Conservation (phyloP, 2,797 vertebrate genomes). For the Poecilia gillii region DNA sequence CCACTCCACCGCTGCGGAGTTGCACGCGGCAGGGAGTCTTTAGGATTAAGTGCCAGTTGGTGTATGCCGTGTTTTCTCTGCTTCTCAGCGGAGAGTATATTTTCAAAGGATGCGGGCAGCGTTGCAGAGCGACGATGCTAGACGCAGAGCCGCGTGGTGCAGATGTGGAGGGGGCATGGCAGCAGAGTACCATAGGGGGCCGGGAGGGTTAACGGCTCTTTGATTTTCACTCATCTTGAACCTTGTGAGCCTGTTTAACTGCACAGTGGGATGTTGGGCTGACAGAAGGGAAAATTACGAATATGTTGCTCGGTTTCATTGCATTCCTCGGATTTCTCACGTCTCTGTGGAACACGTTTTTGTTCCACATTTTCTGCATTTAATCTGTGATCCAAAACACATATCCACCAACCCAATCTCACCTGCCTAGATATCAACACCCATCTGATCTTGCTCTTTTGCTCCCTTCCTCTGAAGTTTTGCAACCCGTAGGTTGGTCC, state of each 20-base stretch:
- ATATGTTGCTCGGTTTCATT: constrained; percentile 68
- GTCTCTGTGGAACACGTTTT: constrained; percentile 36
- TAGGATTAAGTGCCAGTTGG: constrained; percentile 98
- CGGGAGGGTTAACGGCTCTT: constrained; percentile 68
- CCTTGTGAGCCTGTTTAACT: constrained; percentile 76
- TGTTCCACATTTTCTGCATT: constrained; percentile 53
- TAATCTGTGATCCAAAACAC: constrained; percentile 53
- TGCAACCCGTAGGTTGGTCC: constrained; percentile 15
- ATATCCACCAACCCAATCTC: constrained; percentile 22
- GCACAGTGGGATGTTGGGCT: constrained; percentile 65
- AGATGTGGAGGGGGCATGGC: constrained; percentile 57
- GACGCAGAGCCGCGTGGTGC: constrained; percentile 60
- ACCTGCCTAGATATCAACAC: constrained; percentile 13
- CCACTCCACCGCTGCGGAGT: constrained; percentile 85
- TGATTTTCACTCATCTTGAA: constrained; percentile 81
- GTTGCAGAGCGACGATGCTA: constrained; percentile 45
- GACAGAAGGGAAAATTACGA: constrained; percentile 67
- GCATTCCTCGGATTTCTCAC: constrained; percentile 69
- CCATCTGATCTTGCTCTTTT: background rate
- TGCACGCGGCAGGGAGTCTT: constrained; percentile 88
- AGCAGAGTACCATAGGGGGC: constrained; percentile 41
- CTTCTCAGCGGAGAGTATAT: constrained; percentile 87
- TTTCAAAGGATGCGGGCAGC: constrained; percentile 88
- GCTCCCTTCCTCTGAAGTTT: background rate
- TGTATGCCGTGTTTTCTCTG: constrained; percentile 94